Evolutionary conservation across 1,140 invertebrate genomes (phyloP).

Genomic region (Hycleus phaleratus): DNA sequence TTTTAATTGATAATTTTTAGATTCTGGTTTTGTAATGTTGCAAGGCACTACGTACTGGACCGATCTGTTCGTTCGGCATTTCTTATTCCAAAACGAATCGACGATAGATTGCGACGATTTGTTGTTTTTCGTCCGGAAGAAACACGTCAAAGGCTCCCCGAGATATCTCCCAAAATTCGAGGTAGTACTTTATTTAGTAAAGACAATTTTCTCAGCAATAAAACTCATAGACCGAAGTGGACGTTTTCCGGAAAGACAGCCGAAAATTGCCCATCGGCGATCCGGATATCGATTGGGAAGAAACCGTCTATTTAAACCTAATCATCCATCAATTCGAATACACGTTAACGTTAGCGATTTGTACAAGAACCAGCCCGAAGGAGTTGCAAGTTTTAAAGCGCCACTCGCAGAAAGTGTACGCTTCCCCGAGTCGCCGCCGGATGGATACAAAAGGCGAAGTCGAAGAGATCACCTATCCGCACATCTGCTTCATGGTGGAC

Average conservation of each 20-base stretch:
- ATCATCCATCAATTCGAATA: slow-evolving; percentile 99
- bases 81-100: slow-evolving; percentile 75
- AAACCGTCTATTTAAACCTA: slow-evolving; percentile 97
- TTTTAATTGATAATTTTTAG: slow-evolving; percentile 45
- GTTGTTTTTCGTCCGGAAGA: slow-evolving; percentile 91
- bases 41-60: slow-evolving; percentile 94
- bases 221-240: slow-evolving; percentile 72
- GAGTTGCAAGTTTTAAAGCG: slow-evolving; percentile 89
- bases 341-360: slow-evolving; percentile 92
- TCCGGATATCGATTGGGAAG: slow-evolving; percentile 96
- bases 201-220: not conserved
- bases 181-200: slow-evolving; percentile 44
- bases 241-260: slow-evolving; percentile 94
- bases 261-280: slow-evolving; percentile 92
- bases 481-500: slow-evolving; percentile 98
- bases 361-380: slow-evolving; percentile 92
- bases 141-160: slow-evolving; percentile 76
- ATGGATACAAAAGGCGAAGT: slow-evolving; percentile 98
- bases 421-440: slow-evolving; percentile 87
- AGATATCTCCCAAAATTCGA: slow-evolving; percentile 83
- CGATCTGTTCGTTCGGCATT: slow-evolving; percentile 89
- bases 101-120: slow-evolving; percentile 89
- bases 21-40: slow-evolving; percentile 81
- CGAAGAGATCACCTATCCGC: slow-evolving; percentile 97
- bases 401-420: slow-evolving; percentile 93